Conservation (phyloP, 1,140 invertebrate genomes). For the Drosophila nigromelanica region DNA sequence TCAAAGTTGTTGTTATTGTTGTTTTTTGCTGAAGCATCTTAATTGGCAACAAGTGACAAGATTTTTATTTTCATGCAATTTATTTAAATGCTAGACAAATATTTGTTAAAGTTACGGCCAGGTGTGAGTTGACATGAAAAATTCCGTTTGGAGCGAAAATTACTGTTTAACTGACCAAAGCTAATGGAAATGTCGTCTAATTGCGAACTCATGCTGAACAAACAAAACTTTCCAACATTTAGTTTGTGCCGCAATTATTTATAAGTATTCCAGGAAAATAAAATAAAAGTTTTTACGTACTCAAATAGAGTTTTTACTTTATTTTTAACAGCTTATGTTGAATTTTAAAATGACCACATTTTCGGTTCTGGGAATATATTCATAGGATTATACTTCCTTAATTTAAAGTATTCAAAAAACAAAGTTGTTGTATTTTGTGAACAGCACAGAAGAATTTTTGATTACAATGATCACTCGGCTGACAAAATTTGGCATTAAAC, state of each 20-base stretch:
- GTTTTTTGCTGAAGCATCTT: constrained; percentile 30
- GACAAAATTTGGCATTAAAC: no score
- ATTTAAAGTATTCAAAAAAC: background rate
- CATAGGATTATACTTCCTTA: background rate
- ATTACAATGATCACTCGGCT: no score
- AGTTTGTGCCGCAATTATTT: constrained; percentile 2
- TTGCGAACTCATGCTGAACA: constrained; percentile 43
- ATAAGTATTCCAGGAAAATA: background rate
- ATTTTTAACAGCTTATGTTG: background rate
- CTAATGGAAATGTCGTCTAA: constrained; percentile 69
- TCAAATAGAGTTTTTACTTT: background rate
- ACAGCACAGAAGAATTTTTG: no score
- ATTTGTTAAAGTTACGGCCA: constrained; percentile 54
- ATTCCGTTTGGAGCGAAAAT: constrained; percentile 5
- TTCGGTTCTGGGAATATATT: background rate
- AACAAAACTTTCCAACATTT: constrained; percentile 15
- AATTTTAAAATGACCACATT: background rate
- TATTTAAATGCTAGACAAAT: constrained; percentile 28
- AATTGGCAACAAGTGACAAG: constrained; percentile 78
- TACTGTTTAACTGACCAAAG: constrained; percentile 40
- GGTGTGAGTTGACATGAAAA: constrained; percentile 41
- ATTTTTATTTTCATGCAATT: constrained; percentile 43
- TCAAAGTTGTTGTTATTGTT: background rate
- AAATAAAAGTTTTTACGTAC: background rate
- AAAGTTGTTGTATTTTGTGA: background rate